Conservation (phyloP, 1,140 invertebrate species). For the Drosophila burlai region DNA sequence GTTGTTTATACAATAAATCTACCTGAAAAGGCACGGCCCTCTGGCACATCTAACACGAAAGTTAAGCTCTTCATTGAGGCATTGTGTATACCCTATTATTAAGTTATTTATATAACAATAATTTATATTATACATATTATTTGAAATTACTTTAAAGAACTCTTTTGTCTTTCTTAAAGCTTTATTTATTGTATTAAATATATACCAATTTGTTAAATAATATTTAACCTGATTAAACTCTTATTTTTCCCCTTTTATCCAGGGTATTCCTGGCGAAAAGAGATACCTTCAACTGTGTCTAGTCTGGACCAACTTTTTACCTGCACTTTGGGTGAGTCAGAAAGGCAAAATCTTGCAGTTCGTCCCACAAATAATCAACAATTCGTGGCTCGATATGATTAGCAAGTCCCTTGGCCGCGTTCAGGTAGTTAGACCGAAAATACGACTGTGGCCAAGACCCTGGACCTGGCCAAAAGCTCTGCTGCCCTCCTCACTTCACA, state of each 20-base stretch:
- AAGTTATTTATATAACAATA: no score
- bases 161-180: no score
- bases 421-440: slow-evolving; percentile 70
- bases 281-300: slow-evolving; percentile 30
- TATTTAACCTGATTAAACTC: neutral
- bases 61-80: neutral
- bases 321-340: slow-evolving; percentile 66
- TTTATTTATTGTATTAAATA: neutral
- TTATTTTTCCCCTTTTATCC: no score
- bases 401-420: slow-evolving; percentile 60
- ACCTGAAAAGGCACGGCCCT: slow-evolving; percentile 55
- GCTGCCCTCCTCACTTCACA: slow-evolving; percentile 9
- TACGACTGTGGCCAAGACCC: slow-evolving; percentile 58
- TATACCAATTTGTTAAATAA: no score
- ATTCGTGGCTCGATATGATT: slow-evolving; percentile 78
- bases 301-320: slow-evolving; percentile 38
- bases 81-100: slow-evolving; percentile 2
- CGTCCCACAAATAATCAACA: slow-evolving; percentile 53
- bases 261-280: slow-evolving; percentile 26
- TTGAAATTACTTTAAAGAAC: neutral
- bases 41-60: slow-evolving; percentile 58
- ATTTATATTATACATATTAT: no score
- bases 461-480: slow-evolving; percentile 54
- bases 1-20: slow-evolving; percentile 79
- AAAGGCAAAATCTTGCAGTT: slow-evolving; percentile 45